Conservation (phyloP, 2,888 invertebrate genomes). For the Platycheirus albimanus region DNA sequence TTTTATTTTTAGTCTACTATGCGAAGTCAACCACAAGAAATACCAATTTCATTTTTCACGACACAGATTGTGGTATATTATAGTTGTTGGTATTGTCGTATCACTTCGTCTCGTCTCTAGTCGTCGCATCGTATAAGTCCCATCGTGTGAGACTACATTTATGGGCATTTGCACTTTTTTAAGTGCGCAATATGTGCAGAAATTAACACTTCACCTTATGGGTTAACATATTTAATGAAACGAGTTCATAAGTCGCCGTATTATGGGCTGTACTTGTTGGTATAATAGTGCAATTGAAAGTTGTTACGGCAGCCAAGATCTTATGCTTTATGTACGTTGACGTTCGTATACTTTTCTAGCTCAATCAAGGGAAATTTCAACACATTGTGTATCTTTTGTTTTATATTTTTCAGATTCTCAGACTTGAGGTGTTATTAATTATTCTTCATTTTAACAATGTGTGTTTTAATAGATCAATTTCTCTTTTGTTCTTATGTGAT, state of each 20-base stretch:
- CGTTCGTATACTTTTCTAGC: not conserved
- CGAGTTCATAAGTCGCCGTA: constrained; percentile 55
- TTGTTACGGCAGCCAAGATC: constrained; percentile 2
- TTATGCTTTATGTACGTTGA: too few relatives aligned
- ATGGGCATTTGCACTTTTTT: constrained; percentile 39
- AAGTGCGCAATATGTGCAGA: constrained; percentile 61
- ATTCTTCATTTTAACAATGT: constrained; percentile 1
- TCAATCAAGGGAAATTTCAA: constrained; percentile 5
- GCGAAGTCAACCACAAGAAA: constrained; percentile 28
- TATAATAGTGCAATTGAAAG: constrained; percentile 6
- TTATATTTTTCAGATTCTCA: constrained; percentile 21
- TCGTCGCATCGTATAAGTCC: not conserved
- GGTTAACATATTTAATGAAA: constrained; percentile 67
- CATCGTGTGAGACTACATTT: constrained; percentile 57
- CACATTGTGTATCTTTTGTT: constrained; percentile 9
- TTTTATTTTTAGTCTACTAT: constrained; percentile 26
- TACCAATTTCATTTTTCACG: constrained; percentile 57
- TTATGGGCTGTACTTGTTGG: constrained; percentile 2
- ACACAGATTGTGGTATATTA: constrained; percentile 41
- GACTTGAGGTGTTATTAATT: not conserved
- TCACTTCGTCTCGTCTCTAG: not conserved
- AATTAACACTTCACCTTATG: constrained; percentile 69
- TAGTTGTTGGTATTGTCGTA: constrained; percentile 17
- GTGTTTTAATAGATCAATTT: constrained; percentile 20
- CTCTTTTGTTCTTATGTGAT: not conserved